phyloP scores from a whole-genome alignment of 1,140 invertebrate species.

The Anadara kagoshimensis region DNA sequence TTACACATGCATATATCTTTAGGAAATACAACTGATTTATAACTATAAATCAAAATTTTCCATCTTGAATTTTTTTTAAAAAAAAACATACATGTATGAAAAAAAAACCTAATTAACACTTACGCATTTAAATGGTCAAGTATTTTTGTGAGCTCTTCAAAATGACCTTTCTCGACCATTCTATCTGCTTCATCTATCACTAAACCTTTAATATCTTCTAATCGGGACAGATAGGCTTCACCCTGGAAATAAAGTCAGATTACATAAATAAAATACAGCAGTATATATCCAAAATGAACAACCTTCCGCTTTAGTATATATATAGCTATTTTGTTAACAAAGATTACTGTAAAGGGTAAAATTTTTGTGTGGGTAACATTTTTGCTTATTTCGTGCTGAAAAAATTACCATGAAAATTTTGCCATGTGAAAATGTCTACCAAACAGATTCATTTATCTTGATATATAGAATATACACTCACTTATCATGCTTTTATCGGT shows the following conservation, averaged over 20 bases:
- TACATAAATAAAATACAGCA: not conserved
- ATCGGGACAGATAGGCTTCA: constrained; percentile 67
- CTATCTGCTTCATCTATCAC: constrained; percentile 99
- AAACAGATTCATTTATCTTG: no score
- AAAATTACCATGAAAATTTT: no score
- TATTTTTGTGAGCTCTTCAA: constrained; percentile 91
- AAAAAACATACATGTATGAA: not conserved
- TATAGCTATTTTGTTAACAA: no score
- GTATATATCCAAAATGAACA: no score
- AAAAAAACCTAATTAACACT: not conserved
- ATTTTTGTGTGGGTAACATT: no score
- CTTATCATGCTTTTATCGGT: no score
- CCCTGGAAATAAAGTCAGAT: constrained; percentile 50
- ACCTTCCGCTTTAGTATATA: no score
- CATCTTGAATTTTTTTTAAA: not conserved
- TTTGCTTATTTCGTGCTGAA: no score
- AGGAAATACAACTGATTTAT: not conserved
- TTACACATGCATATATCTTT: no score
- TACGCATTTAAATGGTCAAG: constrained; percentile 85
- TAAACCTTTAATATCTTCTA: constrained; percentile 80
- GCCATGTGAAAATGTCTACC: no score
- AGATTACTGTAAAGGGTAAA: no score
- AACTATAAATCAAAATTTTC: not conserved
- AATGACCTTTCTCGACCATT: constrained; percentile 98
- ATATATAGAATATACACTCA: no score